Evolutionary conservation across 2,113 vertebrate genomes (phyloP).

Genomic region (Pogona vitticeps): DNA sequence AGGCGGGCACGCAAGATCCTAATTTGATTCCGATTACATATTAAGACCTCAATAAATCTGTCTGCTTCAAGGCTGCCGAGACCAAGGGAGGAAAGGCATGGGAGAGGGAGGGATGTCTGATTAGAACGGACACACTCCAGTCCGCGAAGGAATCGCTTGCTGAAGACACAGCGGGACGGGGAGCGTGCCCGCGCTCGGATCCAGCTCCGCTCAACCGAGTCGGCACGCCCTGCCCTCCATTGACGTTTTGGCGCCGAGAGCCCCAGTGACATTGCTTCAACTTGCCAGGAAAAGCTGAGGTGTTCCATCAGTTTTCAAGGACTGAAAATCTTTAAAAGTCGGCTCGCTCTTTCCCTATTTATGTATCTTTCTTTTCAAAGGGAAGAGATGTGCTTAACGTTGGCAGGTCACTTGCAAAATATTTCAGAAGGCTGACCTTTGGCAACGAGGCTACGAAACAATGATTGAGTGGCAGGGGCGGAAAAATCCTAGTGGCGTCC

Average conservation of each 20-base stretch:
- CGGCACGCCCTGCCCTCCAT: neutral
- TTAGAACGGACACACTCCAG: conserved; percentile 55
- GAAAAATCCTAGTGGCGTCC: neutral
- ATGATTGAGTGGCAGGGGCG: neutral
- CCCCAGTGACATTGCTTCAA: neutral
- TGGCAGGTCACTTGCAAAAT: neutral
- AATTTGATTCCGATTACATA: conserved; percentile 73
- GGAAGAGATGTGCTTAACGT: neutral
- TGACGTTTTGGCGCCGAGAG: neutral
- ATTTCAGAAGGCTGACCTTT: rapidly evolving
- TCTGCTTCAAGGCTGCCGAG: conserved; percentile 60
- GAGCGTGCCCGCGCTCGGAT: conserved; percentile 16
- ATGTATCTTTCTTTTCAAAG: neutral
- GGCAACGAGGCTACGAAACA: neutral
- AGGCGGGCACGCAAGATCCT: conserved; percentile 56
- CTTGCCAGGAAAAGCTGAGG: conserved; percentile 39
- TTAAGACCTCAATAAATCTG: conserved; percentile 71
- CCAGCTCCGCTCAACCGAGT: conserved; percentile 19
- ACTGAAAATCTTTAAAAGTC: conserved; percentile 12
- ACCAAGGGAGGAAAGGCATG: conserved; percentile 59
- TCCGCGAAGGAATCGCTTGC: conserved; percentile 58
- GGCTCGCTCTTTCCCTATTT: neutral
- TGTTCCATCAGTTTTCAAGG: rapidly evolving
- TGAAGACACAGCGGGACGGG: conserved; percentile 34
- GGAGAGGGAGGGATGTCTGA: conserved; percentile 63